phyloP scores from a whole-genome alignment of 2,797 vertebrate species.

The Microcaecilia unicolor region DNA sequence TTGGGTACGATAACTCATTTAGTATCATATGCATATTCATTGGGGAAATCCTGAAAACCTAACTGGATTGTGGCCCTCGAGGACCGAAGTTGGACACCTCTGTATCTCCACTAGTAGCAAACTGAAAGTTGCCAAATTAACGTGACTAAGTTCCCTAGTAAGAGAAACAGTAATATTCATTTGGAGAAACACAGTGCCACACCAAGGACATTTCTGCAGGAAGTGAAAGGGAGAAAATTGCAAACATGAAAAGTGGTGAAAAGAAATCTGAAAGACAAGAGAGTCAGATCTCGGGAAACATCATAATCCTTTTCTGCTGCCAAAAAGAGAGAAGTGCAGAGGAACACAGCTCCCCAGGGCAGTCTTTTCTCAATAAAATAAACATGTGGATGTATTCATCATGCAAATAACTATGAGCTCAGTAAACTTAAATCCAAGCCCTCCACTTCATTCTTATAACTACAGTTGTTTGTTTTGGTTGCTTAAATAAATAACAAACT shows the following conservation, averaged over 20 bases:
- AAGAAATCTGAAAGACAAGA: neutral
- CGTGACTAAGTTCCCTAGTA: neutral
- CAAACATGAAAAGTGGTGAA: neutral
- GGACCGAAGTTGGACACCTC: too few relatives aligned
- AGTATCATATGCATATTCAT: too few relatives aligned
- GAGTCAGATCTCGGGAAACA: neutral
- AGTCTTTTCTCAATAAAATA: constrained; percentile 7
- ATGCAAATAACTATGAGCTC: neutral
- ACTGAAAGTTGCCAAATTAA: neutral
- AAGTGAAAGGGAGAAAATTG: neutral
- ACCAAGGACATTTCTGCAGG: neutral
- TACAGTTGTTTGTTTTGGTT: too few relatives aligned
- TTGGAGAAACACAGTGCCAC: neutral
- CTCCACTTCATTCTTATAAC: too few relatives aligned
- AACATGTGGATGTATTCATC: constrained; percentile 1
- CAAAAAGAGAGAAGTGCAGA: neutral
- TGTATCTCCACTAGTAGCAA: too few relatives aligned
- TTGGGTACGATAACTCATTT: too few relatives aligned
- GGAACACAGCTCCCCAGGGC: neutral
- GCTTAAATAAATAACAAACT: too few relatives aligned
- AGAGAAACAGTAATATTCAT: fast-evolving
- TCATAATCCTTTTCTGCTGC: neutral
- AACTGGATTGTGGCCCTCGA: too few relatives aligned
- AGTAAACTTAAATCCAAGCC: too few relatives aligned
- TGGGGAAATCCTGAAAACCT: too few relatives aligned